Evolutionary conservation across 2,113 vertebrate genomes (phyloP), one percentile per base, ranked within the genome.

Genomic region (Cricetomys ansorgei): DNA sequence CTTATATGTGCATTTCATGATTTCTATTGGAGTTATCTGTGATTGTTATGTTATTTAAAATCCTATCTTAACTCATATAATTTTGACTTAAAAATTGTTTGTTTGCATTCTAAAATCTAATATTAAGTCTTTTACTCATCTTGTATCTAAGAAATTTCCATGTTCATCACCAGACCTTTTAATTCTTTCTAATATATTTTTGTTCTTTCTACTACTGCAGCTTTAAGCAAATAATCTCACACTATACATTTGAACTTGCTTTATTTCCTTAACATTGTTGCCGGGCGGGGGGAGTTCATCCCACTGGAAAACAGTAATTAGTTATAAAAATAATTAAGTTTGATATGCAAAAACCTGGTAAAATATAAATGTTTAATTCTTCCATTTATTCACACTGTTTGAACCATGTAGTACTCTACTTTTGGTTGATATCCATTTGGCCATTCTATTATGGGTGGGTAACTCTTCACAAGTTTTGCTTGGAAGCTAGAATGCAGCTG

Each of bases 241-340:
- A 67, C 8, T 79, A 17, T 81, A 27, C 55, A 88, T 81, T 89
- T 77, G 70, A 95, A 72, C 23, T 29, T 89, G 53, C 25, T 29
- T 95, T 75, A 79, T 92, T 96, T 97, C 19, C 53, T 76, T 92
- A 88, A 85, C 53, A 65, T 27, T 80, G 19, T 92, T 90, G 76
- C 31, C 92, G 76, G 91, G 27, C 69, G n/a, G 90, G 87, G 88
- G 72, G 16, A 25, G 87, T 73, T 91, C 45, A 94, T 76, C 67
- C 59, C 48, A 76, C 83, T 77, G 90, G 25, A 37, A 75, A 84
- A 80, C 69, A 85, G 17, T 69, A 83, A 93, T 81, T 77, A 93
- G 5, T 57, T 88, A 43, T 88, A 43, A 88, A 93, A 85, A n/a
- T 73, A 86, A 94, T 85, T 86, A 95, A 84, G 87, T 27, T 84